Base-by-base conservation (phyloP, 1,140 invertebrate genomes). In the Lethrus apterus region DNA sequence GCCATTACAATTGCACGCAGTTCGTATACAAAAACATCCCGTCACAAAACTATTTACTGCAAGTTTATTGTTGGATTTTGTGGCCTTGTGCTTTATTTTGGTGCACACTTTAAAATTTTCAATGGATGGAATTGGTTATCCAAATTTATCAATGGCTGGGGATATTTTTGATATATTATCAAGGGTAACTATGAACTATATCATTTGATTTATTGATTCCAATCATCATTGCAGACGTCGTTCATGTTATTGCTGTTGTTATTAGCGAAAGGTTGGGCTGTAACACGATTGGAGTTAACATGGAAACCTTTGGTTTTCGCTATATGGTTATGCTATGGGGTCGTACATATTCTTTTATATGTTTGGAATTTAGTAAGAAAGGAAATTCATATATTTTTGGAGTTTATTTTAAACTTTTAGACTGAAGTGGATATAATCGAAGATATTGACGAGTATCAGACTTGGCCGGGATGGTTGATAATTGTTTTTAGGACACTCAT, bases 381-480 rank as follows among this genome's bases (percentile, higher is more conserved):
- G 2, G 9, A 33, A 38, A 38, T 29, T 0, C 42, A 21, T 7
- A 33, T 29, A 33, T 47, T 35, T 11, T 9, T 23, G 36, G 33
- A 4, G 32, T 8, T 18, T 20, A 30, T 38, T 38, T 36, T 40
- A 8, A 1, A n/a, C 46, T 72, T 80, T 14, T 63, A 95, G 91
- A 92, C 86, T 30, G 91, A 94, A 73, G 85, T 96, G 21, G 89
- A 96, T 68, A 89, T 93, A 31, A 91, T 96, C 57, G 89, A 93
- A 67, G 92, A 97, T 60, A 90, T 93, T 42, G 92, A 96, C 66
- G 91, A 95, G 61, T 98, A 94, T 68, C 91, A 97, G 70, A 96
- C 93, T 4, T 93, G 89, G 86, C 92, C 93, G 2, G 93, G 93
- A 2, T 94, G 91, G 83, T 76, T 96, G 32, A 92, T 93, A 29